Evolutionary conservation across 2,797 vertebrate species (phyloP).

Genomic region (Tragopan temminckii): DNA sequence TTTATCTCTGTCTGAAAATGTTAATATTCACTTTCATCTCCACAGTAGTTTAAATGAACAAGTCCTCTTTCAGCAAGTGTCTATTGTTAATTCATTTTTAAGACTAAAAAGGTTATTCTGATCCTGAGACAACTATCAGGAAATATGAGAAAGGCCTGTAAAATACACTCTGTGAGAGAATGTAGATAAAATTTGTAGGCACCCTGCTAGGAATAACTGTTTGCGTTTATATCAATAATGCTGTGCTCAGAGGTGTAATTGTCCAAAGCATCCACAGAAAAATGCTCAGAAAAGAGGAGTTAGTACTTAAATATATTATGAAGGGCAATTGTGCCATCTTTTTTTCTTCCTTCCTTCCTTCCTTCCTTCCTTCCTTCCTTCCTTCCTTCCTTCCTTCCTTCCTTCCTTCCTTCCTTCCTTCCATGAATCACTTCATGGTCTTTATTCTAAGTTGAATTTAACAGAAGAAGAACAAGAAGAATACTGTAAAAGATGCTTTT

Average conservation of each 20-base stretch:
- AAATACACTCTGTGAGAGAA: background rate
- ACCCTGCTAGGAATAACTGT: background rate
- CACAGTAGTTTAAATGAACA: conserved; percentile 19
- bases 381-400: no score
- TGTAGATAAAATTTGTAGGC: background rate
- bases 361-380: no score
- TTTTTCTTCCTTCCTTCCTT: background rate
- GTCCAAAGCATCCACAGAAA: background rate
- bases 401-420: no score
- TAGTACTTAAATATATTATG: background rate
- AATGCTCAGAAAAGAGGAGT: background rate
- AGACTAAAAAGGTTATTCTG: conserved; percentile 52
- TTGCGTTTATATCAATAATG: background rate
- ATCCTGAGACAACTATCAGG: conserved; percentile 21
- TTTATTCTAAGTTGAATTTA: background rate
- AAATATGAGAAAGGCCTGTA: conserved; percentile 33
- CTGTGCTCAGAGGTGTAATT: background rate
- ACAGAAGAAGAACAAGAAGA: background rate
- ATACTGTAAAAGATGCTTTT: background rate
- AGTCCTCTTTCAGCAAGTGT: background rate
- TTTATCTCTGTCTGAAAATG: conserved; percentile 47
- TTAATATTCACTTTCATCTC: conserved; percentile 39
- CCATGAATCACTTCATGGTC: background rate
- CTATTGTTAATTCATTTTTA: conserved; percentile 45
- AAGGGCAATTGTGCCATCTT: background rate